Percentiles rank a stretch among this genome's conserved stretches.
Conservation (phyloP, 2,797 vertebrate genomes). For the Fistularia tabacaria region DNA sequence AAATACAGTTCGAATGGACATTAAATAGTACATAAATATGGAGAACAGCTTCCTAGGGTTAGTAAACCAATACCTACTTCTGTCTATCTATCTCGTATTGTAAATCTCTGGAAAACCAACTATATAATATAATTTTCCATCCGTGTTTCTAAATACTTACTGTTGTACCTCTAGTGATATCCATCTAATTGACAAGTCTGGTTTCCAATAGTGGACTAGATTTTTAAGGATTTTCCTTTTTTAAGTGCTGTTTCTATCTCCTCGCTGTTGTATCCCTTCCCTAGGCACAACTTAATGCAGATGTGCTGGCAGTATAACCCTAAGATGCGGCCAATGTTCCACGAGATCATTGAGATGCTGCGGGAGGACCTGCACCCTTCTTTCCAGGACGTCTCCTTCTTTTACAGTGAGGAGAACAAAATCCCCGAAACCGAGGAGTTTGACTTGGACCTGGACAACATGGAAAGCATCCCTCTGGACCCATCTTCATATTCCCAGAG, state of each 20-base stretch:
- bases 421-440: conserved; percentile 89
- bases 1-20: no score
- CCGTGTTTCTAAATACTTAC: no score
- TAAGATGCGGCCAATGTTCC: conserved; percentile 93
- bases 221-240: no score
- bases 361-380: conserved; percentile 90
- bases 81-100: no score
- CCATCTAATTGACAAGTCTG: no score
- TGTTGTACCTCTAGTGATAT: no score
- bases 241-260: background rate
- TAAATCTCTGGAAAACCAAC: no score
- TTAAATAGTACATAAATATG: no score
- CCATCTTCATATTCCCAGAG: conserved; percentile 86
- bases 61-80: no score
- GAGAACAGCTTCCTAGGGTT: no score
- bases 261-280: background rate
- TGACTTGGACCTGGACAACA: conserved; percentile 97
- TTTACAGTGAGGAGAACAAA: conserved; percentile 98
- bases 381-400: conserved; percentile 93
- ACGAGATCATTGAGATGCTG: conserved; percentile 93
- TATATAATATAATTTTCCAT: no score
- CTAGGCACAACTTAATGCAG: conserved; percentile 91
- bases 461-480: conserved; percentile 97
- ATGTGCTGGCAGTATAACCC: conserved; percentile 99
- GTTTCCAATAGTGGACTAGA: no score